Evolutionary conservation across 2,888 invertebrate species (phyloP).

Genomic region (Drosophila suboccidentalis): DNA sequence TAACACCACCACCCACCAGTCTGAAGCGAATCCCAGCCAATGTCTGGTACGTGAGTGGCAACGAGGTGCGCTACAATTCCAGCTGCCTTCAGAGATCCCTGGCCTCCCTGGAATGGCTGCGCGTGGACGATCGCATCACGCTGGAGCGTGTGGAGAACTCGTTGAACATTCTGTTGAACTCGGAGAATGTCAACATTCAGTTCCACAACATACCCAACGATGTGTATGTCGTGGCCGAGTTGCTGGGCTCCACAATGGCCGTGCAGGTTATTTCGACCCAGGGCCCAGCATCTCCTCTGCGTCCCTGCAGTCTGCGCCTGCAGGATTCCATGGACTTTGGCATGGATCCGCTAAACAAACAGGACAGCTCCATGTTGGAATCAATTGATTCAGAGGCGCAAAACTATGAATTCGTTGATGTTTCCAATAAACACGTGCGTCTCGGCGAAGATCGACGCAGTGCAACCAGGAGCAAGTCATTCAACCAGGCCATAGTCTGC

Average conservation of each 20-base stretch:
- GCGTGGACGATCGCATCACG: constrained; percentile 92
- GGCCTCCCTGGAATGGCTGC: constrained; percentile 92
- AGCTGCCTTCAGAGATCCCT: constrained; percentile 89
- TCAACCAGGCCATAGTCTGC: constrained; percentile 93
- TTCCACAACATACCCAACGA: constrained; percentile 92
- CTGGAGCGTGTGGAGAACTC: constrained; percentile 90
- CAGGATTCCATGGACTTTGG: constrained; percentile 89
- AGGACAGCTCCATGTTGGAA: constrained; percentile 85
- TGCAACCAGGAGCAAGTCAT: constrained; percentile 92
- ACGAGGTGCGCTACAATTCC: constrained; percentile 90
- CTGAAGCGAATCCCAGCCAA: constrained; percentile 89
- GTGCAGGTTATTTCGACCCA: constrained; percentile 90
- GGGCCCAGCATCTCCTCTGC: constrained; percentile 86
- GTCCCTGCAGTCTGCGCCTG: constrained; percentile 86
- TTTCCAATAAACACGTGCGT: constrained; percentile 93
- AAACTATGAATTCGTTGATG: constrained; percentile 91
- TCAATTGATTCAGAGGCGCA: constrained; percentile 86
- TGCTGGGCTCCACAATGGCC: constrained; percentile 92
- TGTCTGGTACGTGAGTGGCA: constrained; percentile 86
- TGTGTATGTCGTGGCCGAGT: constrained; percentile 93
- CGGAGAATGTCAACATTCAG: constrained; percentile 91
- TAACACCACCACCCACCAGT: no score
- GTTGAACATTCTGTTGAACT: constrained; percentile 92
- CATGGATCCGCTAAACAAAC: constrained; percentile 87
- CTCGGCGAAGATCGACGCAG: constrained; percentile 88